Evolutionary conservation across 2,797 vertebrate species (phyloP), one percentile per base, ranked within the genome.

Genomic region (Tamandua tetradactyla): DNA sequence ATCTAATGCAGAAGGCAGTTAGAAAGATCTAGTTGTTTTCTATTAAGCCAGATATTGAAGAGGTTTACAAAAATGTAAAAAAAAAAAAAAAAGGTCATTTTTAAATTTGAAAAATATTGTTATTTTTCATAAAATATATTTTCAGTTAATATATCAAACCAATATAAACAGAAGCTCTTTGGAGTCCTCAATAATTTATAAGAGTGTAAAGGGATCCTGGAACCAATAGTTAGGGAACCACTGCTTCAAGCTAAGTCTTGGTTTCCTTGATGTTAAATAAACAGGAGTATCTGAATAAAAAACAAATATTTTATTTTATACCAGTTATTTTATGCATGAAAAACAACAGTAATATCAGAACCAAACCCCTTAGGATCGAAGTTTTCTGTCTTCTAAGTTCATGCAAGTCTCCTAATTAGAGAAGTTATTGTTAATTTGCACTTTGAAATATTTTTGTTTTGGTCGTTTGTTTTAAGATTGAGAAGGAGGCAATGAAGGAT

Each of bases 401-500:
- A 55, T 32, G 27, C 52, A 75, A 15, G 30, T 52, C 40, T 61
- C 4, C 93, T 91, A 25, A n/a, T n/a, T 88, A 35, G 82, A 47
- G 52, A 14, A 87, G 40, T 74, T 72, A 62, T 32, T 72, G 80
- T 42, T 68, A 76, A 76, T 35, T 47, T 49, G 82, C 10, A 68
- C 5, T 25, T 5, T 4, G 12, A 89, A 3, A 35, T 10, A 59
- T 64, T 94, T 59, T 94, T 27, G 1, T 96, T 96, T 80, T 57
- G 30, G 59, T 94, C 35, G 27, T 97, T 94, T 96, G 3, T 97
- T 95, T 91, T 74, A 96, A 98, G 98, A 93, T 97, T 96, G 98
- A 98, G 93, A 97, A 98, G 96, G 98, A 98, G 94, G 79, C 80
- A 7, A 7, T 98, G 61, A 97, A 78, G 69, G 97, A 98, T 57